Percentiles rank a stretch among this genome's conserved stretches.
phyloP scores from a whole-genome alignment of 2,113 vertebrate genomes.

The human region DNA sequence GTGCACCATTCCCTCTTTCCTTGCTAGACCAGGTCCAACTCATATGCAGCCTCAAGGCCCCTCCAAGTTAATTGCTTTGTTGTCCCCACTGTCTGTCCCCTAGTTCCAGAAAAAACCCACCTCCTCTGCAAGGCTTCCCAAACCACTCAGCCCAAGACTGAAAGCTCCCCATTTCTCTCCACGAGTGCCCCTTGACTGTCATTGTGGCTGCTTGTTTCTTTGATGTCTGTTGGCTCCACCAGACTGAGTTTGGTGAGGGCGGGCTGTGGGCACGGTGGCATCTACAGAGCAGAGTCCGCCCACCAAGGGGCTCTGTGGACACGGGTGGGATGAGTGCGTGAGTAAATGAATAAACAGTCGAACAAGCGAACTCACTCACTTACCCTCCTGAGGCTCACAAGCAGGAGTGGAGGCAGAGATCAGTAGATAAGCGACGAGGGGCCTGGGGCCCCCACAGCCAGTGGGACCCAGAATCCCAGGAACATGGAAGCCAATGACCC shows the following conservation, averaged over 20 bases:
- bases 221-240: no score
- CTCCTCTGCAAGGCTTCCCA: neutral
- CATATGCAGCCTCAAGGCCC: neutral
- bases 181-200: neutral
- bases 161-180: neutral
- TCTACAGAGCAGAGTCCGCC: neutral
- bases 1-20: neutral
- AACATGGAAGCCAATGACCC: accelerated
- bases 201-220: neutral
- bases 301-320: accelerated
- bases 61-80: neutral
- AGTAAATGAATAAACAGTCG: accelerated
- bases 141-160: no score
- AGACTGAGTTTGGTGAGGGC: no score
- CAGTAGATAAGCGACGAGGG: accelerated
- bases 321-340: accelerated
- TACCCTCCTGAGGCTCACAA: accelerated
- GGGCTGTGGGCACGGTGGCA: neutral
- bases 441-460: neutral
- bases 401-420: neutral
- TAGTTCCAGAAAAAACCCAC: neutral
- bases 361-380: neutral
- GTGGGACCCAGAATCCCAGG: neutral
- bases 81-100: neutral
- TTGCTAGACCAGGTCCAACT: neutral